Percentiles rank a stretch among this genome's conserved stretches.
Conservation (phyloP, 2,113 vertebrate species). For the Trichechus manatus region DNA sequence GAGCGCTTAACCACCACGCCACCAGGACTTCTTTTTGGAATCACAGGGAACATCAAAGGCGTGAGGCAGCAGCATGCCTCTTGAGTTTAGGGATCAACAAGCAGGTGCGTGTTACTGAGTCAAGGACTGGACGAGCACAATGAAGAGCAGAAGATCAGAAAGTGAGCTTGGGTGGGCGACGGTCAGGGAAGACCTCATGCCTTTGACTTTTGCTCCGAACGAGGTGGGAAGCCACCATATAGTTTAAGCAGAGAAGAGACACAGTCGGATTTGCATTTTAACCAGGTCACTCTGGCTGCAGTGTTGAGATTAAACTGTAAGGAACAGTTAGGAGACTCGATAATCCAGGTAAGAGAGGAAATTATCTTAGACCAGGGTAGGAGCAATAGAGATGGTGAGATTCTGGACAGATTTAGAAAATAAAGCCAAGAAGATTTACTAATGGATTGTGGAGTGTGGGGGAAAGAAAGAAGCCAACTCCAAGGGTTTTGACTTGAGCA, state of each 20-base stretch:
- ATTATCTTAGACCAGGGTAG: not conserved
- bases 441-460: not conserved
- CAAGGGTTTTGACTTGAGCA: constrained; percentile 6
- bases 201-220: not conserved
- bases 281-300: not conserved
- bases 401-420: not conserved
- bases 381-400: not conserved
- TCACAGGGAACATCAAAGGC: not conserved
- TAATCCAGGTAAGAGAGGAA: not conserved
- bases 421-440: not conserved
- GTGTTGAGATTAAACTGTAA: not conserved
- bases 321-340: not conserved
- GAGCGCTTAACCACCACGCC: no score
- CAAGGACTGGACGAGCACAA: not conserved
- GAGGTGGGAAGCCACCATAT: not conserved
- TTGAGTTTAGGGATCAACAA: not conserved
- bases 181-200: not conserved
- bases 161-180: not conserved
- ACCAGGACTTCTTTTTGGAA: no score
- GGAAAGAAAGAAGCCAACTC: not conserved
- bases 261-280: not conserved
- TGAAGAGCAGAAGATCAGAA: not conserved
- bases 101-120: not conserved
- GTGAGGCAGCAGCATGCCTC: not conserved
- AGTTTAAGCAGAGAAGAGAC: not conserved